phyloP scores from a whole-genome alignment of 2,888 invertebrate genomes.

The Scaptomyza flava region DNA sequence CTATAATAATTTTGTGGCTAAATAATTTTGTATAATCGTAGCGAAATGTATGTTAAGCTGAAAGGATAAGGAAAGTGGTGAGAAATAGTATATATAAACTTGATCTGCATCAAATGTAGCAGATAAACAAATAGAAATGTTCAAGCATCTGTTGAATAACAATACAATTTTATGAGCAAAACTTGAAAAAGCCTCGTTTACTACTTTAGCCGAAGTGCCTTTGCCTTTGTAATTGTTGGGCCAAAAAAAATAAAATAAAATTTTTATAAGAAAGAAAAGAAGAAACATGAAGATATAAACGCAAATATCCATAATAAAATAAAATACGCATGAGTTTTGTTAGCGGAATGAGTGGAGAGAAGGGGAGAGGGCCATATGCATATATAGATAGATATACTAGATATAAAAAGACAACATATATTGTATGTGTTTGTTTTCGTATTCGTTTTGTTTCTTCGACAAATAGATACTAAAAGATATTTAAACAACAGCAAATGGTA shows the following conservation, averaged over 20 bases:
- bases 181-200: slow-evolving; percentile 3
- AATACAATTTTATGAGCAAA: slow-evolving; percentile 38
- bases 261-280: slow-evolving; percentile 41
- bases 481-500: slow-evolving; percentile 23
- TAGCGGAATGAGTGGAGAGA: neutral
- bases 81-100: too few relatives aligned
- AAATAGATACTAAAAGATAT: slow-evolving; percentile 55
- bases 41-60: slow-evolving; percentile 31
- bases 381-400: neutral
- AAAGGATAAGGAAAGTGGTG: slow-evolving; percentile 39
- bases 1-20: slow-evolving; percentile 1
- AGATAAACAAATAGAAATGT: neutral
- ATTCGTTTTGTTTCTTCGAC: slow-evolving; percentile 6
- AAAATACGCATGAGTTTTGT: slow-evolving; percentile 29
- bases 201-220: slow-evolving; percentile 21
- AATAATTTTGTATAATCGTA: slow-evolving; percentile 20
- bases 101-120: too few relatives aligned
- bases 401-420: too few relatives aligned
- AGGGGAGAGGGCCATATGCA: neutral
- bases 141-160: slow-evolving; percentile 6
- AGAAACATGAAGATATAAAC: slow-evolving; percentile 12
- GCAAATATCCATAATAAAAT: slow-evolving; percentile 46
- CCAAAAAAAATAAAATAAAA: slow-evolving; percentile 50
- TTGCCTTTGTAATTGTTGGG: slow-evolving; percentile 65
- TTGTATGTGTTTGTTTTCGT: neutral